Evolutionary conservation across 2,113 vertebrate species (phyloP), one percentile per base, ranked within the genome.

Genomic region (Osmerus mordax): DNA sequence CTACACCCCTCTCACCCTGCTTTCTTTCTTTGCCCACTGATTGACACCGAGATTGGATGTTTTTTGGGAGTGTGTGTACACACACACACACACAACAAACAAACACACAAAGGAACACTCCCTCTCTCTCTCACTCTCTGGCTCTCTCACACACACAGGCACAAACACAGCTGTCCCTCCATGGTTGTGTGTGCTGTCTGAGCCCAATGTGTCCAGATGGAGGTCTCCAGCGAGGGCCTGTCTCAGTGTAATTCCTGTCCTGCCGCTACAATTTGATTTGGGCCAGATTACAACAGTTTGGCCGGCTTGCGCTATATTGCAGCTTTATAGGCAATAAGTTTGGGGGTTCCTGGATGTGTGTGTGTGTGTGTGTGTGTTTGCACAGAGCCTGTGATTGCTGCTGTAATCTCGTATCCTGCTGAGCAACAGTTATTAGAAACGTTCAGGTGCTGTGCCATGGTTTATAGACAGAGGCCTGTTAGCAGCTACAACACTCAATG

Each of bases 341-440:
- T 51, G 68, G 28, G 66, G 62, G 67, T 78, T 65, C 71, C 58
- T 70, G 65, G 69, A 7, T 65, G 51, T 25, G 60, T 67, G 8
- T 67, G 7, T 66, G 61, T 56, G 71, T 47, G 55, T 14, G 52
- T 62, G 55, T 14, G 36, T 21, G 21, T 21, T 41, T 62, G 47
- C 16, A 65, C 25, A 13, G 29, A 74, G 63, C 23, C 73, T 75
- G 8, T 82, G 81, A 87, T 86, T 86, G 85, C 74, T 70, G 78
- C 82, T 85, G 84, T 83, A 86, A 86, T 88, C 82, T 81, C 80
- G 71, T 83, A 80, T 87, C 74, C 76, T 87, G 87, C 84, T 84
- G n/a, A 84, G 78, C 83, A 78, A 74, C 81, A 83, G 87, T 88
- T 89, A 89, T 90, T 89, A 85, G 83, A 86, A 74, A 86, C 86